These are phyloP conservation scores for Nasua narica DNA, from an alignment of 2,797 vertebrate genomes.

Conservation along the genomic window DNA sequence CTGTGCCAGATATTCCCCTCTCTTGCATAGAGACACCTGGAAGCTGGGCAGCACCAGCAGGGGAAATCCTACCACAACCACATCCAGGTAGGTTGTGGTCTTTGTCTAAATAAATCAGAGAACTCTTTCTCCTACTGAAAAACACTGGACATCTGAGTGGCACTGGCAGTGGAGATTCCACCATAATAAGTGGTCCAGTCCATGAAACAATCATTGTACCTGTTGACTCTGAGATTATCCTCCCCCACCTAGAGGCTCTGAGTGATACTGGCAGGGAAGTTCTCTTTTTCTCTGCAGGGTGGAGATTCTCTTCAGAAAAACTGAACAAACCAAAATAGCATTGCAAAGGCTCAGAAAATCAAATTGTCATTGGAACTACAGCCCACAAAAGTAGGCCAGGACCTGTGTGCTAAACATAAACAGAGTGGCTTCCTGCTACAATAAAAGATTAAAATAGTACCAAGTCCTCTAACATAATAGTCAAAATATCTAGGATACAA, in stretches of 20 bases:
- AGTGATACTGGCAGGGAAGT: neutral
- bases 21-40: neutral
- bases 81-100: neutral
- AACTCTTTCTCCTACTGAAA: neutral
- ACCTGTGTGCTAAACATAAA: neutral
- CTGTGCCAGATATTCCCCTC: neutral
- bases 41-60: neutral
- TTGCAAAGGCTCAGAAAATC: neutral
- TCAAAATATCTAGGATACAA: neutral
- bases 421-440: neutral
- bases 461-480: neutral
- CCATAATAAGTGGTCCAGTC: neutral
- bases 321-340: neutral
- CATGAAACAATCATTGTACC: neutral
- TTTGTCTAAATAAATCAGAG: neutral
- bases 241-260: neutral
- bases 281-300: neutral
- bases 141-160: neutral
- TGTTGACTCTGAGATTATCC: neutral
- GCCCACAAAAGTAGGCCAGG: neutral
- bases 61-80: neutral
- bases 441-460: neutral
- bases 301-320: neutral
- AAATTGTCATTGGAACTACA: neutral
- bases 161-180: neutral